Evolutionary conservation across 2,113 vertebrate genomes (phyloP), one percentile per base, ranked within the genome.

Genomic region (Embiotoca jacksoni): DNA sequence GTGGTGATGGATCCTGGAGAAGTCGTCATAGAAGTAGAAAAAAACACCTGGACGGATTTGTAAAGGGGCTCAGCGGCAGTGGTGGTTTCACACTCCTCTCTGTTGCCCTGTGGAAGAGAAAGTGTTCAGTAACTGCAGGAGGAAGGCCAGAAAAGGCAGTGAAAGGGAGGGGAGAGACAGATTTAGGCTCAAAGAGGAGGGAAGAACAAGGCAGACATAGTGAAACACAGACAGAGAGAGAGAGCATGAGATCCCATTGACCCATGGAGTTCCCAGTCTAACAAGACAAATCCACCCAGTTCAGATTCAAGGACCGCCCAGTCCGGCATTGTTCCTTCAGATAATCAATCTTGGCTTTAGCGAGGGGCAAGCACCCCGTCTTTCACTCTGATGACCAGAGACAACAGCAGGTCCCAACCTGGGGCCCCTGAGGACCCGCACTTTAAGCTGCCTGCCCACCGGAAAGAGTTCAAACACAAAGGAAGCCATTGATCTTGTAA

Each of bases 381-480:
- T 81, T 83, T 88, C 89, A 89, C 77, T 82, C 80, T 80, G 81
- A 89, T 73, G 73, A 84, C 88, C 82, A 85, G 67, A 80, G 71
- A 89, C 82, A 90, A 88, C 82, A 84, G 83, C 75, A 75, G 82
- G 78, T 84, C 88, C 73, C 76, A 82, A 87, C 78, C 72, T 72
- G 84, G 83, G 82, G 82, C 77, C 88, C 65, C 87, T 6, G 66
- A 70, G 81, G 83, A 88, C 86, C 82, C 33, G 7, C 56, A 88
- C 76, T 61, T 84, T 82, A 83, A 86, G 82, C 80, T 72, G 67
- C 72, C 82, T 80, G 80, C 80, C 86, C 80, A 92, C 80, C 72
- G 83, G 87, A 92, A 92, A 87, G 74, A 90, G 74, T 85, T 78
- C 75, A 88, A 91, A 88, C 86, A 89, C 85, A 91, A 88, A 92